Base-by-base conservation (phyloP, 2,797 vertebrate species). In the Chanos chanos region DNA sequence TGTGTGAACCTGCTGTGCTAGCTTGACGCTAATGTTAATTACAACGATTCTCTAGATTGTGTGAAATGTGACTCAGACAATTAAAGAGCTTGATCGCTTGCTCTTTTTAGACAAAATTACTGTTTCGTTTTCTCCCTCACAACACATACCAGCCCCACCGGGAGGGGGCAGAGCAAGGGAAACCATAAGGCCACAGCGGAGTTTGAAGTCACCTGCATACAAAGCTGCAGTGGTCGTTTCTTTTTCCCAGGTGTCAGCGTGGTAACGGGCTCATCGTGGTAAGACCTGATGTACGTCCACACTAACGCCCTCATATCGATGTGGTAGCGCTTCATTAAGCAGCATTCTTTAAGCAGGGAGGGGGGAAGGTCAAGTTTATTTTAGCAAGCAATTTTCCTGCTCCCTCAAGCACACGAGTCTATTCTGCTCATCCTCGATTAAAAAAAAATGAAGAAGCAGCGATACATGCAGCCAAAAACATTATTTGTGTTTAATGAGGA, bases 291-390 rank as follows among this genome's bases (percentile, higher is more conserved):
- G 62, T 63, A 24, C 66, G 72, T 71, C 76, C 71, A 76, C 61
- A 44, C 52, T 39, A 61, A 64, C 51, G 37, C 66, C 54, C 60
- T 68, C 49, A 64, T 64, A 66, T 70, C 70, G 74, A 83, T 69
- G 63, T 60, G 39, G 28, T 61, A 47, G 19, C 52, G 74, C 78
- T 83, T 87, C 79, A 83, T 86, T 84, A 79, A 73, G 59, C 70
- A 63, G 61, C 47, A 70, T 74, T 81, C 59, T 70, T 72, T 57
- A 71, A 76, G 69, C 68, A 69, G 64, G 27, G 54, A 73, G 77
- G 72, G 73, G 70, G 66, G 76, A 66, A 80, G 82, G 79, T 79
- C 68, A 69, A 77, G 73, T 80, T 79, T 76, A 77, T 79, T 82
- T 81, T 70, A 77, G 72, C 70, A 79, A 73, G 45, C 60, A 73